phyloP scores from a whole-genome alignment of 2,888 invertebrate species.

The Pemphredon lugubris region DNA sequence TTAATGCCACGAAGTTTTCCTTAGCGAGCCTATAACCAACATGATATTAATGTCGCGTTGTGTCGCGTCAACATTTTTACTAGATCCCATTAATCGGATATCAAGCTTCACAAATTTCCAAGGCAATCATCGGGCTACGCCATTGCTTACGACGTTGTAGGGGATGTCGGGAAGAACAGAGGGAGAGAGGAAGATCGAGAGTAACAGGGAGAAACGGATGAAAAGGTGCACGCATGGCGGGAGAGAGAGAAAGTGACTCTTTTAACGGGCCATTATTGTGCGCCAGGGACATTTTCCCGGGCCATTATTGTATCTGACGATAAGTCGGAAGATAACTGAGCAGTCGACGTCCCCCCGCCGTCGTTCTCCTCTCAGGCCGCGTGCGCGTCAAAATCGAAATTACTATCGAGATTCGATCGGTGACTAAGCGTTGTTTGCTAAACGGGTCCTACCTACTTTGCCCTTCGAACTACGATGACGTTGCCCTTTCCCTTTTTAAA shows the following conservation, averaged over 20 bases:
- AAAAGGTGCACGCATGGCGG: slow-evolving; percentile 43
- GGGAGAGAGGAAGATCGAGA: slow-evolving; percentile 11
- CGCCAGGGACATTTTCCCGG: slow-evolving; percentile 69
- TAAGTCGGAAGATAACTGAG: slow-evolving; percentile 71
- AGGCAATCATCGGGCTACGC: slow-evolving; percentile 18
- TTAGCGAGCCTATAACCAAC: too few species aligned
- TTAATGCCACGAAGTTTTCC: too few species aligned
- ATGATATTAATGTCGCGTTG: too few species aligned
- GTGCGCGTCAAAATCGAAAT: slow-evolving; percentile 65
- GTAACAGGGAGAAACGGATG: slow-evolving; percentile 13
- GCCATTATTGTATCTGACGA: slow-evolving; percentile 75
- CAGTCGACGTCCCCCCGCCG: slow-evolving; percentile 48
- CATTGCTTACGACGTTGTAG: slow-evolving; percentile 24
- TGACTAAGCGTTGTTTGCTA: slow-evolving; percentile 70
- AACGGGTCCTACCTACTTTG: slow-evolving; percentile 44
- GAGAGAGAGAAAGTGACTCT: slow-evolving; percentile 63
- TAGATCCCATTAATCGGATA: not conserved
- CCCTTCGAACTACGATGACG: slow-evolving; percentile 27
- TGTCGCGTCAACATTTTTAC: too few species aligned
- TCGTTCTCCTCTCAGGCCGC: slow-evolving; percentile 57
- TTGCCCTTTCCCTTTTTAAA: not conserved
- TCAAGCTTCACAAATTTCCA: slow-evolving; percentile 22
- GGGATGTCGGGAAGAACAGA: slow-evolving; percentile 33
- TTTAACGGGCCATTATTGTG: slow-evolving; percentile 75
- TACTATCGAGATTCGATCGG: slow-evolving; percentile 69